These are phyloP conservation scores for Platycheirus albimanus DNA, from an alignment of 2,888 invertebrate genomes.

Conservation along the genomic window DNA sequence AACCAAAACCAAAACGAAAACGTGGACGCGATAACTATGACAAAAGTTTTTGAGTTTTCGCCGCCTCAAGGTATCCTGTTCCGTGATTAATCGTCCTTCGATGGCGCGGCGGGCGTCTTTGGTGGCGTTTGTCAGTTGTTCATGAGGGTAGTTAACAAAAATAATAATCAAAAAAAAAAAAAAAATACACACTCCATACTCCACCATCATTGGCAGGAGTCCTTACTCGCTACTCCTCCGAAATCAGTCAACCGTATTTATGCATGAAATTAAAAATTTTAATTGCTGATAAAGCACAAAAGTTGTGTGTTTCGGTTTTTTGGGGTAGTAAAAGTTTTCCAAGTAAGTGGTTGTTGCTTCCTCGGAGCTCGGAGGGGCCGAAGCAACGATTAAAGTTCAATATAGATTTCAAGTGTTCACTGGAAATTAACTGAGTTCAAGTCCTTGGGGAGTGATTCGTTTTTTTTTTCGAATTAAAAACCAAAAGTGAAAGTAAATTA, in stretches of 20 bases:
- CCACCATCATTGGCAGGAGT: too few species aligned
- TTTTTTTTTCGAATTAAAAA: slow-evolving; percentile 22
- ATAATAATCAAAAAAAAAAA: not conserved
- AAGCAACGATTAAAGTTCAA: slow-evolving; percentile 15
- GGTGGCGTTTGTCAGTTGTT: slow-evolving; percentile 3
- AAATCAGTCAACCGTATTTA: slow-evolving; percentile 49
- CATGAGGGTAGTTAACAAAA: slow-evolving; percentile 15
- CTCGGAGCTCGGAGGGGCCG: too few species aligned
- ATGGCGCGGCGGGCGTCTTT: too few species aligned
- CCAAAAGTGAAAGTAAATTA: slow-evolving; percentile 28
- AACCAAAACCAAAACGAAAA: slow-evolving; percentile 50
- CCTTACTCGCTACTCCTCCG: not conserved
- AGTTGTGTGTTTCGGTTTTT: slow-evolving; percentile 40
- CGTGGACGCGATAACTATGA: slow-evolving; percentile 69
- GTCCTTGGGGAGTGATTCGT: slow-evolving; percentile 60
- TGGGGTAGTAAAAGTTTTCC: slow-evolving; percentile 46
- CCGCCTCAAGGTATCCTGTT: slow-evolving; percentile 53
- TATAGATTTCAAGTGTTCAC: slow-evolving; percentile 37
- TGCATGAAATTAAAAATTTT: slow-evolving; percentile 72
- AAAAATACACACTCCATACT: too few species aligned
- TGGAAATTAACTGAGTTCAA: slow-evolving; percentile 9
- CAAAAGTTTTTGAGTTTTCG: slow-evolving; percentile 70
- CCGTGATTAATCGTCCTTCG: slow-evolving; percentile 63
- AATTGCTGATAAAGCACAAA: slow-evolving; percentile 71
- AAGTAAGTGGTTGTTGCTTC: not conserved